These are phyloP conservation scores for Notolabrus celidotus DNA, from an alignment of 2,797 vertebrate species.

Conservation along the genomic window DNA sequence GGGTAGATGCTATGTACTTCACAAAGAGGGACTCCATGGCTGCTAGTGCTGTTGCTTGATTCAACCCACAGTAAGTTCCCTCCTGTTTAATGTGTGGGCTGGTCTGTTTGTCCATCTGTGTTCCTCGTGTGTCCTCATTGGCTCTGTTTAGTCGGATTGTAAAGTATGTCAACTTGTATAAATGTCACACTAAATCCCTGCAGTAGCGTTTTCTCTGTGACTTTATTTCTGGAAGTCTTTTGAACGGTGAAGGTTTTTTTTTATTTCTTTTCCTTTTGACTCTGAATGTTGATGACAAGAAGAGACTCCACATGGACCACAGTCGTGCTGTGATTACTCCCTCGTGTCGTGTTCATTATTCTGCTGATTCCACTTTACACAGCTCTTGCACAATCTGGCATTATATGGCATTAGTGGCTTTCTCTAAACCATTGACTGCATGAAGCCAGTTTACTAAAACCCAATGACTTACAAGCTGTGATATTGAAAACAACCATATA, in stretches of 20 bases:
- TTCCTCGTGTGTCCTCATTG: conserved; percentile 13
- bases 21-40: conserved; percentile 55
- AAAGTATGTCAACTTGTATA: conserved; percentile 12
- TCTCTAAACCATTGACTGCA: conserved; percentile 14
- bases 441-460: background rate
- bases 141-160: conserved; percentile 10
- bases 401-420: conserved; percentile 16
- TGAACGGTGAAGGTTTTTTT: conserved; percentile 12
- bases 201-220: conserved; percentile 1
- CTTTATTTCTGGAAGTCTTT: conserved; percentile 24
- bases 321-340: conserved; percentile 36
- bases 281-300: conserved; percentile 25
- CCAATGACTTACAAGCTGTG: no score
- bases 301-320: conserved; percentile 22
- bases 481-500: no score
- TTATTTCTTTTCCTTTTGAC: background rate
- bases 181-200: conserved; percentile 7
- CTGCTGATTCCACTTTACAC: conserved; percentile 25
- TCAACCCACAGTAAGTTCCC: conserved; percentile 59
- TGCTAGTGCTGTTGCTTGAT: conserved; percentile 50
- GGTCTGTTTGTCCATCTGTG: conserved; percentile 22
- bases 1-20: conserved; percentile 42
- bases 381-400: conserved; percentile 6
- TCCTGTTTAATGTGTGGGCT: conserved; percentile 12
- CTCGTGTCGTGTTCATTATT: conserved; percentile 43